Evolutionary conservation across 2,888 invertebrate genomes (phyloP), one percentile per base, ranked within the genome.

Genomic region (Portevinia maculata): DNA sequence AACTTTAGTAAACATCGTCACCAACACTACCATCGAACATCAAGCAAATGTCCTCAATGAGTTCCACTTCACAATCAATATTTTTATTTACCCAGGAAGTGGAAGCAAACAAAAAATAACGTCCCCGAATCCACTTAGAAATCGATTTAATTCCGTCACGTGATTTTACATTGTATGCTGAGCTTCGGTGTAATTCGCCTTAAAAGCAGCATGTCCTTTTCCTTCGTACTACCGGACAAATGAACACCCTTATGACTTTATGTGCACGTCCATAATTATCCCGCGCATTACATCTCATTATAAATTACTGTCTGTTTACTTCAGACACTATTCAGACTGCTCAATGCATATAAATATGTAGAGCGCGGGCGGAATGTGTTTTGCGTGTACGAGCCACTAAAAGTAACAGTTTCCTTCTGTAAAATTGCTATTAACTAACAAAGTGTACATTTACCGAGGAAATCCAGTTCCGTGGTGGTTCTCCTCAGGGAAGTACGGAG

Each of bases 1-100:
- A 76, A 60, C 65, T 65, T 75, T 41, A 9, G 75, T 65, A 76
- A 81, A 81, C 76, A 75, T 69, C 52, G 46, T 64, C 76, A 60
- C 48, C 76, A 53, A 34, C 44, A 62, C 57, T 37, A 67, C 73
- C 48, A 79, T 37, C 37, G 46, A 28, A 46, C 69, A 57, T 13
- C 19, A 15, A 48, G 39, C 37, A 52, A 44, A 48, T 52, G 62
- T 32, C 55, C 73, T 46, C 24, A 39, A 73, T 46, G 52, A 39
- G 52, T 53, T 64, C 57, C 46, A 70, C 75, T 81, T 70, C 32
- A 70, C 69, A 81, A 75, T 81, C 81, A 81, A 81, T 81, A 75
- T 70, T 62, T 53, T 41, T 75, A 70, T 81, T 81, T 75, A 53
- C 64, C 17, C 52, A 70, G 37, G 74, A 41, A 53, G 37, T 57